Conservation (phyloP, 2,888 invertebrate genomes). For the Dynastes maya region DNA sequence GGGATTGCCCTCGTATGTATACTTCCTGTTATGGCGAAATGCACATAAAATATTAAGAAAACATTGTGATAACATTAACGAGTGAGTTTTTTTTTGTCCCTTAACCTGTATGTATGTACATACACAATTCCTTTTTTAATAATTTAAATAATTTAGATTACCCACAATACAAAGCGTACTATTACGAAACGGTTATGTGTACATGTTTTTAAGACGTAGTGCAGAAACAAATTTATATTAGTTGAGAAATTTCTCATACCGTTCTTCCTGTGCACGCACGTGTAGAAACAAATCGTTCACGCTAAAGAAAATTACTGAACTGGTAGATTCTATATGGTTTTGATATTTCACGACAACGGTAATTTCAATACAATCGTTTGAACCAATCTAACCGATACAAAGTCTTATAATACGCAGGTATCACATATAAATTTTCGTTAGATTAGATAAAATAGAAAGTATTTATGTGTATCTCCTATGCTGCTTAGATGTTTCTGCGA, state of each 20-base stretch:
- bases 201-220: slow-evolving; percentile 18
- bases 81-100: no score
- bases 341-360: slow-evolving; percentile 53
- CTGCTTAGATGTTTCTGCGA: slow-evolving; percentile 26
- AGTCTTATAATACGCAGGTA: slow-evolving; percentile 46
- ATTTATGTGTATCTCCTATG: slow-evolving; percentile 11
- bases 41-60: no score
- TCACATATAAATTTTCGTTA: slow-evolving; percentile 40
- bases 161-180: no score
- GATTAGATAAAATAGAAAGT: slow-evolving; percentile 54
- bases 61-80: no score
- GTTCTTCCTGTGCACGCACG: slow-evolving; percentile 35
- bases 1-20: no score
- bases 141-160: no score
- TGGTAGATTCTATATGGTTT: slow-evolving; percentile 49
- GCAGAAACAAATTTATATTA: slow-evolving; percentile 19
- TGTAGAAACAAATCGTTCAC: slow-evolving; percentile 35
- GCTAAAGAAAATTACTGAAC: slow-evolving; percentile 41
- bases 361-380: slow-evolving; percentile 52
- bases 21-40: no score
- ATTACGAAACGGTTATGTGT: not conserved
- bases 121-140: no score
- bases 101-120: no score
- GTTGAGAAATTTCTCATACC: slow-evolving; percentile 20
- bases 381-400: slow-evolving; percentile 35